phyloP scores from a whole-genome alignment of 2,113 vertebrate genomes.

The Myocastor coypus region DNA sequence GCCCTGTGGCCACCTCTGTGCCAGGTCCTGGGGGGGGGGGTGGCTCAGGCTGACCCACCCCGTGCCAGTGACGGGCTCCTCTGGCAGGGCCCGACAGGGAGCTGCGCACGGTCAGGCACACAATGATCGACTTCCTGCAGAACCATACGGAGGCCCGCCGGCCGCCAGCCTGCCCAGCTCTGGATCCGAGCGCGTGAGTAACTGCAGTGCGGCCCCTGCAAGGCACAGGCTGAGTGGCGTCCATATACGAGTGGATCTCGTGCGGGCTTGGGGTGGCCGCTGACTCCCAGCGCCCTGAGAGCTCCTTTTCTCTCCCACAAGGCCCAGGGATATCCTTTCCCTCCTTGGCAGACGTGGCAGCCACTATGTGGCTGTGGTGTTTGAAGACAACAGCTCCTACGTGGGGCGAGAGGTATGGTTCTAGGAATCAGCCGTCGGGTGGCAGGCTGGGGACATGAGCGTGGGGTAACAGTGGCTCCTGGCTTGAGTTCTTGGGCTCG shows the following conservation, averaged over 20 bases:
- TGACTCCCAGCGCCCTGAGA: neutral
- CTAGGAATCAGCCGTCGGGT: rapidly evolving
- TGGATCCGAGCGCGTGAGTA: slow-evolving; percentile 90
- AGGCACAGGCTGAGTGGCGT: rapidly evolving
- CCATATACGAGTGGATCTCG: rapidly evolving
- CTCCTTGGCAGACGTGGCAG: slow-evolving; percentile 80
- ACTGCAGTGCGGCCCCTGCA: neutral
- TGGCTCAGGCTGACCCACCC: neutral
- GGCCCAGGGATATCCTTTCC: slow-evolving; percentile 84
- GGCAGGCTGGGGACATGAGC: rapidly evolving
- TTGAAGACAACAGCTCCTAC: slow-evolving; percentile 89
- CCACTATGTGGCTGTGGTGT: slow-evolving; percentile 88
- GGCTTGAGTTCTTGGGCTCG: rapidly evolving
- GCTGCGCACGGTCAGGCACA: slow-evolving; percentile 90
- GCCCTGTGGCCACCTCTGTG: too few species aligned
- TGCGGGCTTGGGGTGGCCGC: rapidly evolving
- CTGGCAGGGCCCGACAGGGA: slow-evolving; percentile 90
- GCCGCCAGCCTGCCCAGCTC: slow-evolving; percentile 88
- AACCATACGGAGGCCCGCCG: slow-evolving; percentile 89
- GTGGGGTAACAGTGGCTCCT: rapidly evolving
- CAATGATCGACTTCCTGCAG: slow-evolving; percentile 95
- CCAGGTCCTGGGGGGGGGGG: neutral
- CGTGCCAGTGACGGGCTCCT: rapidly evolving
- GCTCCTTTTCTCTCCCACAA: slow-evolving; percentile 71
- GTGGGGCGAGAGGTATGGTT: slow-evolving; percentile 90